phyloP scores from a whole-genome alignment of 30 jellyfish, hydroid and myxozoan genomes.

The Aurelia aurita region DNA sequence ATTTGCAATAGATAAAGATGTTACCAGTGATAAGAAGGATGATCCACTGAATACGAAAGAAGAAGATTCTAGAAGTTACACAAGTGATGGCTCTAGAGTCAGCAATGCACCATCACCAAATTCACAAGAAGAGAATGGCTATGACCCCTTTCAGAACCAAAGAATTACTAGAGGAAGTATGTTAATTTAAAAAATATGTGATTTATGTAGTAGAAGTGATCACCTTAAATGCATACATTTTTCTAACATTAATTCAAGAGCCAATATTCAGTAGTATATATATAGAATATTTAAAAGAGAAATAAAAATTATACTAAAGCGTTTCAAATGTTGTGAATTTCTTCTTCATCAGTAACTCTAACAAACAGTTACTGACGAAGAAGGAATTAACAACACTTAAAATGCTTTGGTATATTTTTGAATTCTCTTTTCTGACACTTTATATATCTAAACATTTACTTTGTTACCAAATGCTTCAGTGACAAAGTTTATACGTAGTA shows the following conservation, averaged over 20 bases:
- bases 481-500: too few relatives aligned
- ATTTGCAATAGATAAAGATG: constrained; percentile 30
- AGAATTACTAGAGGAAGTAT: constrained; percentile 96
- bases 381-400: too few relatives aligned
- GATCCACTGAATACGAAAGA: constrained; percentile 6
- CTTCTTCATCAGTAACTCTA: too few relatives aligned
- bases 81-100: constrained; percentile 72
- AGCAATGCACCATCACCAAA: constrained; percentile 67
- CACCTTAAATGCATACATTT: background rate
- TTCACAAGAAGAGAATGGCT: constrained; percentile 74
- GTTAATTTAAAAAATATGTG: background rate
- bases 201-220: background rate
- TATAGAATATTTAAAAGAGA: too few relatives aligned
- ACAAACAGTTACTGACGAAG: too few relatives aligned
- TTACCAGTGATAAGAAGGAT: constrained; percentile 8
- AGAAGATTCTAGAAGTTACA: constrained; percentile 66
- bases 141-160: constrained; percentile 98
- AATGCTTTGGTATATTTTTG: too few relatives aligned
- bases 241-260: background rate
- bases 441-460: too few relatives aligned
- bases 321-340: too few relatives aligned
- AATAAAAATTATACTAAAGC: too few relatives aligned
- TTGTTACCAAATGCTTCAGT: too few relatives aligned
- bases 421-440: too few relatives aligned
- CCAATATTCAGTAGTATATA: too few relatives aligned